These are phyloP conservation scores for Hydractinia echinata DNA, from an alignment of 30 jellyfish, hydroid and myxozoan genomes.

Conservation along the genomic window DNA sequence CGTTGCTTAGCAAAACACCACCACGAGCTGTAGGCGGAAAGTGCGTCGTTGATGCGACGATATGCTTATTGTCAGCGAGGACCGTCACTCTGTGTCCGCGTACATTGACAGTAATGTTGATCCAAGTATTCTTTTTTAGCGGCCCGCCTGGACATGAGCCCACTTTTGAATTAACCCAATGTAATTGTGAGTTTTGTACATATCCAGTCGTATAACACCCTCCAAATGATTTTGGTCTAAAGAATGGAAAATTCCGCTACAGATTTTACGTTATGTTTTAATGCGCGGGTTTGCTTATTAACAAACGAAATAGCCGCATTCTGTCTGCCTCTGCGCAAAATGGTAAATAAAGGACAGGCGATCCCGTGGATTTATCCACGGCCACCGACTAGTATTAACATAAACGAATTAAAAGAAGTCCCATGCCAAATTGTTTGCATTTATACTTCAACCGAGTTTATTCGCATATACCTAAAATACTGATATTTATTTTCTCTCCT, in stretches of 20 bases:
- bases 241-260: background rate
- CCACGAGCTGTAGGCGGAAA: slow-evolving; percentile 54
- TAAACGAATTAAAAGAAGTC: too few species aligned
- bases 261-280: too few species aligned
- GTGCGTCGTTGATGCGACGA: slow-evolving; percentile 54
- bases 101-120: slow-evolving; percentile 49
- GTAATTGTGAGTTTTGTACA: slow-evolving; percentile 47
- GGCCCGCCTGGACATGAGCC: slow-evolving; percentile 83
- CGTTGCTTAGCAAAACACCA: slow-evolving; percentile 65
- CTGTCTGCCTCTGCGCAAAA: too few species aligned
- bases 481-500: too few species aligned
- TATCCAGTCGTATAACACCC: slow-evolving; percentile 76
- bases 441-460: too few species aligned
- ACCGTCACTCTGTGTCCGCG: slow-evolving; percentile 46
- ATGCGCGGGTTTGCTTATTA: too few species aligned
- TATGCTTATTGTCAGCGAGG: slow-evolving; percentile 47
- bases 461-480: too few species aligned
- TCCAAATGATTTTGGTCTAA: slow-evolving; percentile 62
- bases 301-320: too few species aligned
- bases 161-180: slow-evolving; percentile 62
- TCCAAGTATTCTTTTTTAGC: slow-evolving; percentile 49
- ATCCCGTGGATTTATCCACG: too few species aligned
- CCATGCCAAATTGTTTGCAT: too few species aligned
- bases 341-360: too few species aligned
- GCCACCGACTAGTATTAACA: too few species aligned